These are phyloP conservation scores for Chionis minor DNA, from an alignment of 2,113 vertebrate species.

Conservation along the genomic window DNA sequence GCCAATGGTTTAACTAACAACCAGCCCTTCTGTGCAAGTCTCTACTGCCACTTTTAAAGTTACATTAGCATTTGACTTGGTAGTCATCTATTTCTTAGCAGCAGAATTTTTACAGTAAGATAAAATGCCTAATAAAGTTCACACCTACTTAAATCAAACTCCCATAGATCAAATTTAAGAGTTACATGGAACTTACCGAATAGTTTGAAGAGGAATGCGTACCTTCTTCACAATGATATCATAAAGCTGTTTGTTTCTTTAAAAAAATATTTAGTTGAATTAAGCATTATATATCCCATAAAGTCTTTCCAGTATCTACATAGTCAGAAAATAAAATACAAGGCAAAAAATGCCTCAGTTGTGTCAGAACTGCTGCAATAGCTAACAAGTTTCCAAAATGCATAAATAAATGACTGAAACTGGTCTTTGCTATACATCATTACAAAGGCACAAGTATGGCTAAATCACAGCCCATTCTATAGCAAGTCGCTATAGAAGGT, in stretches of 20 bases:
- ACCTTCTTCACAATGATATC: conserved; percentile 87
- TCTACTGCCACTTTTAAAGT: background rate
- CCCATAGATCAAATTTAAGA: background rate
- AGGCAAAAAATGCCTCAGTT: background rate
- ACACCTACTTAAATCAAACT: background rate
- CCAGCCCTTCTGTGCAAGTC: background rate
- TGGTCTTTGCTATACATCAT: background rate
- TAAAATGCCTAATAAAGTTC: background rate
- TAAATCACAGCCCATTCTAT: background rate
- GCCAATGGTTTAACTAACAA: background rate
- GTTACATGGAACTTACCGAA: conserved; percentile 79
- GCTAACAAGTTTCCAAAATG: background rate
- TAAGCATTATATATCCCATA: background rate
- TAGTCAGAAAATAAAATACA: background rate
- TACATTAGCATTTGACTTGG: background rate
- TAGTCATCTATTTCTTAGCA: background rate
- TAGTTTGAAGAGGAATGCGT: conserved; percentile 80
- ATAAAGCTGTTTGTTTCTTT: conserved; percentile 92
- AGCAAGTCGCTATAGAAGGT: background rate
- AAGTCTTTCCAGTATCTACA: background rate
- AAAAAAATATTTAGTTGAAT: conserved; percentile 14
- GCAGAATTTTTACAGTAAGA: background rate
- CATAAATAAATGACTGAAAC: background rate
- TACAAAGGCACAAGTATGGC: background rate
- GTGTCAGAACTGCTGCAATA: background rate